Evolutionary conservation across 2,888 invertebrate species (phyloP), one percentile per base, ranked within the genome.

Genomic region (Vannuccia rotundouncinata): DNA sequence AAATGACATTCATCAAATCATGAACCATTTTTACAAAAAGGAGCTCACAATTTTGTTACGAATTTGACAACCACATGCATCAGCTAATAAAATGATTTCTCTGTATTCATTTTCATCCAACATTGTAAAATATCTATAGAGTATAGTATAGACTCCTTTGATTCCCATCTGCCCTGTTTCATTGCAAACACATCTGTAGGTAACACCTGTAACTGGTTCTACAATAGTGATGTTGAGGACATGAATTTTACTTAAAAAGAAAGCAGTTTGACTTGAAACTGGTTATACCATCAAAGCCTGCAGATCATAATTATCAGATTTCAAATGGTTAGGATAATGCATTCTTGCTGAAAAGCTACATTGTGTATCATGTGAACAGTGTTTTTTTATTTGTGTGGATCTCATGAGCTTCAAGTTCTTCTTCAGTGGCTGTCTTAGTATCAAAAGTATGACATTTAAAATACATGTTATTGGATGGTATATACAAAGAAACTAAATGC

Each of bases 201-300:
- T 66, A 66, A 66, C 66, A 66, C 66, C 66, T 66, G 66, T 66
- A n/a, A 66, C 66, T 66, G 66, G 66, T 27, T 66, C 66, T 66
- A 66, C 22, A 66, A 66, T 66, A 66, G 66, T 66, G 66, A 2
- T 22, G 22, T 66, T 66, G 66, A 22, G 5, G 66, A 66, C 66
- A 66, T 66, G 66, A 66, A 66, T 66, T 22, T 66, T 66, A 66
- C 66, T 66, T 66, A 66, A 66, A 66, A 66, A 66, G 66, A 66
- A 66, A 22, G 66, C 66, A 22, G 66, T 66, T 66, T 66, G 66
- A 66, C 25, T 66, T 66, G 66, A 66, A 17, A 66, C 45, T 45
- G 45, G 45, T 45, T 13, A 45, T 45, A 45, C 45, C 45, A 45
- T 45, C 45, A 45, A 45, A 45, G 45, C 45, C 45, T 45, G 45